These are phyloP conservation scores for Schizopygopsis malacanthus DNA, from an alignment of 2,797 vertebrate genomes.

Conservation along the genomic window DNA sequence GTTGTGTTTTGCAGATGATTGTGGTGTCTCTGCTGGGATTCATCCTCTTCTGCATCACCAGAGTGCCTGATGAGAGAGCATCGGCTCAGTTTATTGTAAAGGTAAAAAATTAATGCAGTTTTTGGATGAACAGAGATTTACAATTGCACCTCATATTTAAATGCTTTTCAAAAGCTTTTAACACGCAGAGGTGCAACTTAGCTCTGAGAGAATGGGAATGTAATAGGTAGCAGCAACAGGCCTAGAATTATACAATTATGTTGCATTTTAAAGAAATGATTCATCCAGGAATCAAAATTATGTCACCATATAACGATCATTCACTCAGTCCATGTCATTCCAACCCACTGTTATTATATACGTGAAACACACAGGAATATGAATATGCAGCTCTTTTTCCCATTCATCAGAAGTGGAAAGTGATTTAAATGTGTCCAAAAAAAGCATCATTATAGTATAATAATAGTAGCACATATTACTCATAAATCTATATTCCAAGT, in stretches of 20 bases:
- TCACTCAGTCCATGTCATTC: neutral
- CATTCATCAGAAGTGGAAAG: neutral
- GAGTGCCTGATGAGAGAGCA: conserved; percentile 88
- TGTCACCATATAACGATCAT: neutral
- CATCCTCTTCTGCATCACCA: conserved; percentile 88
- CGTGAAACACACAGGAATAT: neutral
- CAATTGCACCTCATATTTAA: neutral
- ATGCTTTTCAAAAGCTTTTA: neutral
- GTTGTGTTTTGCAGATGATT: conserved; percentile 81
- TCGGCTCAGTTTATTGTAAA: conserved; percentile 89
- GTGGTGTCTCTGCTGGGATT: conserved; percentile 88
- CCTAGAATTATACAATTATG: neutral
- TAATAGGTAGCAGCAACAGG: neutral
- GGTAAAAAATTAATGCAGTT: conserved; percentile 72
- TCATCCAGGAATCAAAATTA: neutral
- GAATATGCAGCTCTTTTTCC: neutral
- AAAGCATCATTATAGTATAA: neutral
- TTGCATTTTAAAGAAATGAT: neutral
- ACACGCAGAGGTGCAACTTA: neutral
- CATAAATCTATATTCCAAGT: neutral
- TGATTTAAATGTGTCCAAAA: neutral
- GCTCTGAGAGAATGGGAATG: neutral
- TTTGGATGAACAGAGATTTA: neutral
- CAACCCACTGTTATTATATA: neutral
- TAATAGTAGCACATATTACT: neutral